Conservation (phyloP, 2,113 vertebrate species). For the Psammodynastes pulverulentus region DNA sequence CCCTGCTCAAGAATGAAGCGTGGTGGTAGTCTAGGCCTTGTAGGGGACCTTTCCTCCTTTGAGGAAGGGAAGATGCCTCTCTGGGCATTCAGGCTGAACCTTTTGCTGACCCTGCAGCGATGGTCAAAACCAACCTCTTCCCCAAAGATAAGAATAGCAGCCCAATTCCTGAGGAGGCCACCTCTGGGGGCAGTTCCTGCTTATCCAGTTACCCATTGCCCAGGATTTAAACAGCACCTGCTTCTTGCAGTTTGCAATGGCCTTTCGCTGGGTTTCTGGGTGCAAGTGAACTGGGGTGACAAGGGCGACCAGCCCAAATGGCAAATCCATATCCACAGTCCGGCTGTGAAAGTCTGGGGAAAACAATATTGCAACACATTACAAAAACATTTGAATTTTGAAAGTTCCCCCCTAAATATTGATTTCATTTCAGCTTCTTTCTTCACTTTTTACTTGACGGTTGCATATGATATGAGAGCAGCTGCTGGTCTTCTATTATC, state of each 20-base stretch:
- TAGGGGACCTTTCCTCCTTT: too few relatives aligned
- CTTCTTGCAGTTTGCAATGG: not conserved
- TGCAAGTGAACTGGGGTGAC: not conserved
- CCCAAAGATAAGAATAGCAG: not conserved
- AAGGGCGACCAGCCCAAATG: not conserved
- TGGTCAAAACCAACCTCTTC: too few relatives aligned
- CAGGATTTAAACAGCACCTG: not conserved
- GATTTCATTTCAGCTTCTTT: not conserved
- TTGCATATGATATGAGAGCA: not conserved
- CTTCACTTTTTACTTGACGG: not conserved
- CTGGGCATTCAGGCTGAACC: too few relatives aligned
- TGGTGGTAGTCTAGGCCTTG: too few relatives aligned
- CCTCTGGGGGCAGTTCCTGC: not conserved
- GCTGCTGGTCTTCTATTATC: not conserved
- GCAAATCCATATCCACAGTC: not conserved
- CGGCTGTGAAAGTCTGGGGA: not conserved
- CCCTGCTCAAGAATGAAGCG: too few relatives aligned
- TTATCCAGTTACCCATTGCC: not conserved
- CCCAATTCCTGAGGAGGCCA: not conserved
- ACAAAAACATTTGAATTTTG: not conserved
- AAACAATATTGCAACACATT: not conserved
- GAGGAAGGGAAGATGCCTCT: too few relatives aligned
- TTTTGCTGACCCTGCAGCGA: too few relatives aligned
- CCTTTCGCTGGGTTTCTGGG: not conserved
- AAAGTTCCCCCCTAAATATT: not conserved